Base-by-base conservation (phyloP, 2,113 vertebrate genomes). In the Collichthys lucidus region DNA sequence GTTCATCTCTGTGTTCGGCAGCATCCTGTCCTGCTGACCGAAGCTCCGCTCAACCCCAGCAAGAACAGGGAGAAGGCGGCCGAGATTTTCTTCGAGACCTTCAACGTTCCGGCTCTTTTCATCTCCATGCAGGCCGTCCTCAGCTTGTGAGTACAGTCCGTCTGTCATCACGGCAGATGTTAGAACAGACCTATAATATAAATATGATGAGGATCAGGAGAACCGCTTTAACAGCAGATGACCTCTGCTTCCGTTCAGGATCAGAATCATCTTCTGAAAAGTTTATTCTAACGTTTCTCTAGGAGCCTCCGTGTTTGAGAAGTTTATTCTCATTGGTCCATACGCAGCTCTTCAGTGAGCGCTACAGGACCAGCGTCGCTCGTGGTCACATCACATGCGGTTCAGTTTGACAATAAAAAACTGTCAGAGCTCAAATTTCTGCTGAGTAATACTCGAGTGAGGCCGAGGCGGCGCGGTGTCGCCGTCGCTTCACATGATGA, bases 51-150 rank as follows among this genome's bases (percentile, higher is more conserved):
- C 67, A 98, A 98, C 88, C 97, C 97, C 15, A 96, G 95, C 82
- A 97, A 96, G 88, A 98, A 97, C 91, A 91, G 97, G 5, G 97
- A 98, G 91, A 96, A 96, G 80, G 97, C 97, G 0, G 97, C 97
- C 0, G 97, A 97, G 89, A 95, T 98, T 12, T 97, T 98, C 92
- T 98, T 98, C 1, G 97, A 98, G 93, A 97, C 97, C 53, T 98
- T 98, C 92, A 98, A 97, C 0, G 97, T 97, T 12, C 97, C 97
- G 0, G 97, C 97, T 0, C 95, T 98, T 74, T 97, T 97, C 85
- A 97, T 98, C 92, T 98, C 97, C 85, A 97, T 98, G 96, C 97
- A 97, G 91, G 97, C 97, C 0, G 97, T 98, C 59, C 96, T 98
- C n/a, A 97, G 97, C 86, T 89, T 97, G 96, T 46, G 44, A 46